These are phyloP conservation scores for Brachyrhaphis roseni DNA, from an alignment of 2,797 vertebrate species.

Conservation along the genomic window DNA sequence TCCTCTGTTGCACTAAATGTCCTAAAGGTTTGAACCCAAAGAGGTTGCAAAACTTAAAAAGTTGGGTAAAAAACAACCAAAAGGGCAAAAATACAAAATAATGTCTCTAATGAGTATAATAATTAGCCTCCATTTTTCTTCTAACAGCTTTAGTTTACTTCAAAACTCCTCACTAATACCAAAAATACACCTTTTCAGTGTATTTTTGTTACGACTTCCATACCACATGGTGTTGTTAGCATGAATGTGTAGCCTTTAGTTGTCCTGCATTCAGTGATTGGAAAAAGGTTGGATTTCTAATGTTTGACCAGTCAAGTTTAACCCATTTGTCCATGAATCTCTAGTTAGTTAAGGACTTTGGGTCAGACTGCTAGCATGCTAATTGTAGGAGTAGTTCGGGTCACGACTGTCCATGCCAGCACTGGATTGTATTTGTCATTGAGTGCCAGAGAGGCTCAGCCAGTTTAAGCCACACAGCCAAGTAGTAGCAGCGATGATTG, in stretches of 20 bases:
- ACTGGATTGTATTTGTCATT: slow-evolving; percentile 23
- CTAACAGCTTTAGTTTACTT: neutral
- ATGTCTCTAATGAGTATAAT: no score
- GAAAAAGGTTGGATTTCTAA: neutral
- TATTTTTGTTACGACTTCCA: neutral
- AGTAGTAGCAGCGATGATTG: slow-evolving; percentile 9
- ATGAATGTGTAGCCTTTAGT: neutral
- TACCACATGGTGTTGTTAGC: neutral
- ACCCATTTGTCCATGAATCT: neutral
- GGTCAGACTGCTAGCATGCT: slow-evolving; percentile 46
- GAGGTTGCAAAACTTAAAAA: neutral
- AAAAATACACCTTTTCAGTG: neutral
- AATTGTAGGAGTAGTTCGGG: slow-evolving; percentile 25
- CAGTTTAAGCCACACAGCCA: slow-evolving; percentile 19
- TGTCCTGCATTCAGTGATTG: neutral
- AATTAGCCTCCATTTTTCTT: neutral
- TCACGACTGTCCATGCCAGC: slow-evolving; percentile 32
- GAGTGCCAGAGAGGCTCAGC: slow-evolving; percentile 39
- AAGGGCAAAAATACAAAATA: neutral
- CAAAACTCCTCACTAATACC: neutral
- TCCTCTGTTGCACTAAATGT: neutral
- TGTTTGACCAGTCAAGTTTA: neutral
- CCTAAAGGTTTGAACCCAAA: neutral
- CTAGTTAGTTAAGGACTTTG: neutral
- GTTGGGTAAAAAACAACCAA: neutral